phyloP scores from a whole-genome alignment of 2,113 vertebrate genomes.

The Pheucticus melanocephalus region DNA sequence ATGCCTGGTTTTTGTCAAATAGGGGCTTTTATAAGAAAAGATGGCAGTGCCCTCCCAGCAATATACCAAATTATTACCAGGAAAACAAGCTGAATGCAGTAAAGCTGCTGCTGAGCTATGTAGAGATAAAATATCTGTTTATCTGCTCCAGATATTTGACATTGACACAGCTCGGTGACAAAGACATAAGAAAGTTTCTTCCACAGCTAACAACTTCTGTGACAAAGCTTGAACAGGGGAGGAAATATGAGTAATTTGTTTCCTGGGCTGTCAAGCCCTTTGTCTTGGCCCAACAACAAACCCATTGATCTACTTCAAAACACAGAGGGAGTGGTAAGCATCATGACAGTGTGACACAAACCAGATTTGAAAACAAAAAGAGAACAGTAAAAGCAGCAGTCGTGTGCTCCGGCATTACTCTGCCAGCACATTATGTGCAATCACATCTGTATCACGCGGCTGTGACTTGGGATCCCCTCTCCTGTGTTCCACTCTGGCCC shows the following conservation, averaged over 20 bases:
- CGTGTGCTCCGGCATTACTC: neutral
- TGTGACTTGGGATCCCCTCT: neutral
- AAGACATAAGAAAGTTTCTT: neutral
- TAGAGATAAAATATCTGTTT: conserved; percentile 5
- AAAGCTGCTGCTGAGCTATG: neutral
- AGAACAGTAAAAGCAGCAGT: neutral
- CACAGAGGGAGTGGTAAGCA: neutral
- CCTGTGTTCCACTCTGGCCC: fast-evolving
- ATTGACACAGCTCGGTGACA: neutral
- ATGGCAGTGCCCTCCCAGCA: neutral
- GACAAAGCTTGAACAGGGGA: conserved; percentile 5
- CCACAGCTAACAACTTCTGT: neutral
- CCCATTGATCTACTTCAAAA: conserved; percentile 31
- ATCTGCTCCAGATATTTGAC: conserved; percentile 42
- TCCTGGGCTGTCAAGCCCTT: conserved; percentile 45
- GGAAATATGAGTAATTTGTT: conserved; percentile 30
- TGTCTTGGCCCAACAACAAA: conserved; percentile 31
- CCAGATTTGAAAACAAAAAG: neutral
- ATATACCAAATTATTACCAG: neutral
- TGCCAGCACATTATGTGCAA: fast-evolving
- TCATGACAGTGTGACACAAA: neutral
- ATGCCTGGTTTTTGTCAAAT: neutral
- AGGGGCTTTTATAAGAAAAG: neutral
- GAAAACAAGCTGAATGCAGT: neutral
- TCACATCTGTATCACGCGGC: fast-evolving